Evolutionary conservation across 2,113 vertebrate species (phyloP), one percentile per base, ranked within the genome.

Genomic region (Ochotona curzoniae): DNA sequence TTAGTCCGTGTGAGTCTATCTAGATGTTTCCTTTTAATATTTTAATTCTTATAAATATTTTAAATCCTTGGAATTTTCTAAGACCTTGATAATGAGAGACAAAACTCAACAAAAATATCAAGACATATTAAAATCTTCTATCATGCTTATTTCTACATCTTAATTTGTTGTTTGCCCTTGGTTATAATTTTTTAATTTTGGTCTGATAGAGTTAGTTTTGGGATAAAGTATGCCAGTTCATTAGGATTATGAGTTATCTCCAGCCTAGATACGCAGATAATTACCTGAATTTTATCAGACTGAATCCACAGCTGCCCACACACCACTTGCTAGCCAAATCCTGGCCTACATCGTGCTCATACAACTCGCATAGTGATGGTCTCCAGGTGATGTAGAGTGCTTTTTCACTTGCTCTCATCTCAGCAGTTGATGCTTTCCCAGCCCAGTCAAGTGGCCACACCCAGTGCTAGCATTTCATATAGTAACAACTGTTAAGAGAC

Each of bases 111-210:
- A 63, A 79, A 81, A 76, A 74, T 30, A 23, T 35, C 28, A 32
- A 69, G 66, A 70, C 17, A 12, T 44, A 44, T 49, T 5, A 84
- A 61, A 47, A 87, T 18, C 49, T 23, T 14, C 9, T 78, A 1
- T 79, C 49, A 66, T 71, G n/a, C 51, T 92, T 49, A 74, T 51
- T 91, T 82, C 38, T 83, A 49, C 87, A 74, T 92, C 14, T 84
- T 83, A 10, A 75, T 35, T 87, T 91, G 78, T 75, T 61, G 1
- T 84, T 66, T 85, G 2, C 0, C 78, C 8, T 9, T 69, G 3
- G 9, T 67, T 81, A 38, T 30, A 67, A 38, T 64, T 90, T 89
- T n/a, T 11, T 15, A 21, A 76, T 76, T 90, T 87, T 87, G 2
- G 75, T 17, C 32, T 67, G 9, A 6, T 81, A 75, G 70, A 57